Evolutionary conservation across 2,113 vertebrate species (phyloP), one percentile per base, ranked within the genome.

Genomic region (Ochotona princeps): DNA sequence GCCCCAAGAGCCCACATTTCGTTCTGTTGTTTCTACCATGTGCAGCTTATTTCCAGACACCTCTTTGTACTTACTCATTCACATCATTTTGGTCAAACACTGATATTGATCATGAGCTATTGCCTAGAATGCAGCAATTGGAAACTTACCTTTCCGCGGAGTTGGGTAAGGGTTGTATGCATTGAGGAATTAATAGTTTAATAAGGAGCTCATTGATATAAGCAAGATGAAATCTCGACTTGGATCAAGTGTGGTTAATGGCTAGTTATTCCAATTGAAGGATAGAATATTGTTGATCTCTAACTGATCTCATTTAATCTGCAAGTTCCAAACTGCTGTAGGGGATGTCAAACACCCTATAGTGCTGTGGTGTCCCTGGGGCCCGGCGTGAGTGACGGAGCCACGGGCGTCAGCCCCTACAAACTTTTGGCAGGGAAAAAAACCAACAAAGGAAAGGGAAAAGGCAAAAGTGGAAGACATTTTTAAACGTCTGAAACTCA

Each of bases 381-480:
- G 17, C 23, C 67, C 15, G 30, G 8, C 3, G 5, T 61, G 26
- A 26, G 14, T 7, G 0, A 35, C 6, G 54, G 80, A 80, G 35
- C n/a, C 75, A 18, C 28, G 30, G 15, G 21, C 28, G 1, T 47
- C 14, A 47, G 3, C 20, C 20, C 25, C 25, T 11, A 11, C 17
- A 86, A 65, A 73, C 51, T 89, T 95, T 76, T 69, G 44, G 8
- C 81, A 28, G 28, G 87, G 90, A 78, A 87, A 84, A 51, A 8
- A 28, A 20, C 78, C 57, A 38, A 74, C 74, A 61, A 85, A 15
- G n/a, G 5, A 18, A 51, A 72, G 20, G 5, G 38, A 67, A 35
- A 57, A 4, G 57, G 32, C 32, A 73, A 21, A 87, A 25, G 65
- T 73, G 57, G 20, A 32, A 44, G 89, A 85, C 44, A 38, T 18